Evolutionary conservation across 2,113 vertebrate species (phyloP), one percentile per base, ranked within the genome.

Genomic region (Myotis brandtii): DNA sequence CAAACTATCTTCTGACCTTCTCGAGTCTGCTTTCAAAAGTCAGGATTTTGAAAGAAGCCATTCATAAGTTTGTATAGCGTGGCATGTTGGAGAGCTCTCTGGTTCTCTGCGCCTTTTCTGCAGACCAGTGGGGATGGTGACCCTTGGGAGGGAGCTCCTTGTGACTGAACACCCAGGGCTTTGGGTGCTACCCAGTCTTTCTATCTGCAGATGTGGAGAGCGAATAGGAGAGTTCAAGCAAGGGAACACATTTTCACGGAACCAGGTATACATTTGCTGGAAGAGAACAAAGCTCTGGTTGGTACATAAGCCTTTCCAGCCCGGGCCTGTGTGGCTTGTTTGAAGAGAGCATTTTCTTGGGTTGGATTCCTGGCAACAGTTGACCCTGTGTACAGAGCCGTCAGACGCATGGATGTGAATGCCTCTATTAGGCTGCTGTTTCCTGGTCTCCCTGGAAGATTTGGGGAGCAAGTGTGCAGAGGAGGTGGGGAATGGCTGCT

Each of bases 21-120:
- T 84, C 3, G 6, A 86, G 56, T 25, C 69, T 91, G 37, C 72
- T 96, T 96, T 94, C 54, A 46, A 85, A 95, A 79, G 50, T 75
- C 56, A 50, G 48, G 30, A 82, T 85, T 89, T 96, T 95, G 92
- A 97, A 97, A 97, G 95, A 83, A 94, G 20, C 40, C 73, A 72
- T 96, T 97, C 72, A 73, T 79, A 88, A 84, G 30, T 66, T 30
- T 56, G 25, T 79, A 40, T 37, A 75, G 34, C 25, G 18, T 40
- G 52, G n/a, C 30, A 21, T 50, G 14, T 50, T 86, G 52, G 62
- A 89, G 56, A 81, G 77, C n/a, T 21, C 85, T 91, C 80, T 86
- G 67, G 48, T 7, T 48, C 48, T 25, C 3, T 70, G 73, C 84
- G 67, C 88, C 85, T 95, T 96, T 88, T 91, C 92, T 86, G 27